Evolutionary conservation across 2,797 vertebrate species (phyloP).

Genomic region (Neoniphon sammara): DNA sequence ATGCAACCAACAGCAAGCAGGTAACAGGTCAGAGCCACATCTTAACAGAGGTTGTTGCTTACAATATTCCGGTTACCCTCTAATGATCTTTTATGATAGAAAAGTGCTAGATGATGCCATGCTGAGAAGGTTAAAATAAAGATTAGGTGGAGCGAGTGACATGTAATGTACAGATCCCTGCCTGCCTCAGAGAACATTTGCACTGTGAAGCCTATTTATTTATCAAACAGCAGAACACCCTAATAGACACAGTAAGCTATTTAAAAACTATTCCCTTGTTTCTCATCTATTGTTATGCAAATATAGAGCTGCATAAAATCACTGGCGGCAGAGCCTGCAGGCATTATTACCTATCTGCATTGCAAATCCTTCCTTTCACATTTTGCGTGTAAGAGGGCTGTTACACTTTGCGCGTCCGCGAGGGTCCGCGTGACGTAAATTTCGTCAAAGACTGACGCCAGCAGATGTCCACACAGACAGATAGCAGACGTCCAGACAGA

Average conservation of each 20-base stretch:
- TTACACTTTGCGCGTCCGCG: too few relatives aligned
- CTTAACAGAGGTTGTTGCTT: too few relatives aligned
- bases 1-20: too few relatives aligned
- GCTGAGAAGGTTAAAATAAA: background rate
- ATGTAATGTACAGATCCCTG: background rate
- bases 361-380: constrained; percentile 12
- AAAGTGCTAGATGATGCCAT: too few relatives aligned
- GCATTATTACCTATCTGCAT: constrained; percentile 14
- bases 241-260: background rate
- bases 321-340: background rate
- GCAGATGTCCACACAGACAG: too few relatives aligned
- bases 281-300: constrained; percentile 4
- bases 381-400: background rate
- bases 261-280: background rate
- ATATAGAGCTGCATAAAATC: background rate
- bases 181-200: background rate
- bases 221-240: background rate
- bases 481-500: too few relatives aligned
- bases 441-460: too few relatives aligned
- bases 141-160: background rate
- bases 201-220: background rate
- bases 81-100: too few relatives aligned
- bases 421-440: too few relatives aligned
- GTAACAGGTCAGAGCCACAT: too few relatives aligned
- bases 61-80: too few relatives aligned